Conservation (phyloP, 2,888 invertebrate genomes). For the Parnassius glacialis region DNA sequence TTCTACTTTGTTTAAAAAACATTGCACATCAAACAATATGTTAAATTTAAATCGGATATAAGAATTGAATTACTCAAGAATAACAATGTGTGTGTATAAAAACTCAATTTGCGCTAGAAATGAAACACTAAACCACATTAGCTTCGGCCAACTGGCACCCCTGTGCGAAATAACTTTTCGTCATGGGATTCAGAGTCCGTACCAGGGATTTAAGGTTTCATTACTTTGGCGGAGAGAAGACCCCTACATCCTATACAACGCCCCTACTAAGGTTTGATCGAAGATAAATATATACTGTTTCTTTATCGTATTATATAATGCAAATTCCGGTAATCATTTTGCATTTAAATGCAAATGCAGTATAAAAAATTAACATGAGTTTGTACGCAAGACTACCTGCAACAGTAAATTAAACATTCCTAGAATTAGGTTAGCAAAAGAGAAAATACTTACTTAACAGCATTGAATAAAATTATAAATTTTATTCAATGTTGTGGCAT, state of each 20-base stretch:
- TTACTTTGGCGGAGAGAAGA: constrained; percentile 57
- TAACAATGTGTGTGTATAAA: constrained; percentile 60
- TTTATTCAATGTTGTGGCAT: too few relatives aligned
- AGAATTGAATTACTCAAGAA: constrained; percentile 58
- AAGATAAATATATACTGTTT: constrained; percentile 12
- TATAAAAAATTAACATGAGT: too few relatives aligned
- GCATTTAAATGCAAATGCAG: constrained; percentile 17
- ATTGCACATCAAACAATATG: too few relatives aligned
- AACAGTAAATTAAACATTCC: too few relatives aligned
- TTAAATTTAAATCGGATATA: constrained; percentile 7
- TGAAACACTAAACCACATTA: constrained; percentile 79
- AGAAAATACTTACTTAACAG: too few relatives aligned
- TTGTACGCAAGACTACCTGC: too few relatives aligned
- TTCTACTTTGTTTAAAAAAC: too few relatives aligned
- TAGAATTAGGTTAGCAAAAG: too few relatives aligned
- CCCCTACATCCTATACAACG: constrained; percentile 32
- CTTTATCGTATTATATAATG: constrained; percentile 9
- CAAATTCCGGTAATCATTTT: constrained; percentile 17
- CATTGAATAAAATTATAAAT: too few relatives aligned
- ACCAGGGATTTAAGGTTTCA: constrained; percentile 81
- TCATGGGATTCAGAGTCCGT: constrained; percentile 77
- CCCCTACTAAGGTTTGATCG: constrained; percentile 33
- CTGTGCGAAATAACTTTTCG: constrained; percentile 64
- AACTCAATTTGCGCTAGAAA: constrained; percentile 73
- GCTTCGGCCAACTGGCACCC: constrained; percentile 75